phyloP scores from a whole-genome alignment of 2,888 invertebrate genomes.

The Acanthosepion esculentum region DNA sequence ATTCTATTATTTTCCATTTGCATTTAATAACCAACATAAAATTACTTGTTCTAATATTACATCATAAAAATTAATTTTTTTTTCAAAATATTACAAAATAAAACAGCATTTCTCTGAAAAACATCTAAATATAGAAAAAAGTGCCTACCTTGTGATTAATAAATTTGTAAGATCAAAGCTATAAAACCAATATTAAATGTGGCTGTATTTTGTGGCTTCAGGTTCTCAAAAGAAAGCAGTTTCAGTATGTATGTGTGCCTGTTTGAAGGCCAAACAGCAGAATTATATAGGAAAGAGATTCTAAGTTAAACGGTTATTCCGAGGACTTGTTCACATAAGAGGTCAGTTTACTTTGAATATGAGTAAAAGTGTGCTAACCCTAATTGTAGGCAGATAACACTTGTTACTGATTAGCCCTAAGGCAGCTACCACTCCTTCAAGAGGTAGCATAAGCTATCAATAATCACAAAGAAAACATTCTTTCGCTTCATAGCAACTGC shows the following conservation, averaged over 20 bases:
- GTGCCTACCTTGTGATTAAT: background rate
- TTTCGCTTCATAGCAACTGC: background rate
- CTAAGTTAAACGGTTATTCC: no score
- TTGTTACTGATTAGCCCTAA: constrained; percentile 18
- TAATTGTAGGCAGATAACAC: background rate
- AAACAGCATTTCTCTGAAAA: background rate
- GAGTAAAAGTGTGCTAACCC: background rate
- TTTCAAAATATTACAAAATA: background rate
- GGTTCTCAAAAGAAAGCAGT: background rate
- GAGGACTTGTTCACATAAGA: no score
- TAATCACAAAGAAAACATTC: background rate
- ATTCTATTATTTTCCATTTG: background rate
- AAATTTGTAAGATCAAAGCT: background rate
- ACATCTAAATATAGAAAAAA: background rate
- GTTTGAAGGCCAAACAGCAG: no score
- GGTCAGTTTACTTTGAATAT: no score
- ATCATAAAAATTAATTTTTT: background rate
- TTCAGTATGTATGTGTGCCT: background rate
- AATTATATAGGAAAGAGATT: no score
- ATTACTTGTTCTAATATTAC: background rate
- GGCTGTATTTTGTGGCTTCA: background rate
- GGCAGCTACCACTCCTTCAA: background rate
- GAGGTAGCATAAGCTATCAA: background rate
- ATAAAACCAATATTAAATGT: background rate
- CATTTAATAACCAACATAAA: background rate